These are phyloP conservation scores for Zaprionus kolodkinae DNA, from an alignment of 1,140 invertebrate species.

Conservation along the genomic window DNA sequence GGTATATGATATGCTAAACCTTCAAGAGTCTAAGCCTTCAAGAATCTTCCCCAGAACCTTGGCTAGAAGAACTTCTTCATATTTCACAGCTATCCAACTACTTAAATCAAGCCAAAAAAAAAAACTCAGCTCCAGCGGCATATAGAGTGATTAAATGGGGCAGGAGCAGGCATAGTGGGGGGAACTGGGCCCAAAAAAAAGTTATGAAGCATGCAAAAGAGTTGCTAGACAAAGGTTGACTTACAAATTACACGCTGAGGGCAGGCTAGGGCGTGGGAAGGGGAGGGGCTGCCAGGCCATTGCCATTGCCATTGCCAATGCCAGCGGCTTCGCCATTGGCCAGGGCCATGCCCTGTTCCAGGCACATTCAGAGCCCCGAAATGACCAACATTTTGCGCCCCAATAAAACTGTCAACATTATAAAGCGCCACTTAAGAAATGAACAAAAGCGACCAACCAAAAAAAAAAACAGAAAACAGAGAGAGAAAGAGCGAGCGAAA, in stretches of 20 bases:
- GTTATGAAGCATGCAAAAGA: slow-evolving; percentile 6
- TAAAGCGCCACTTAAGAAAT: slow-evolving; percentile 82
- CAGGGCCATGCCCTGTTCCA: slow-evolving; percentile 20
- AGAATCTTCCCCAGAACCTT: no score
- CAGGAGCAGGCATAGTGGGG: neutral
- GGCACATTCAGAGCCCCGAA: slow-evolving; percentile 28
- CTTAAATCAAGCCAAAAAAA: neutral
- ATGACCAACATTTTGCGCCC: slow-evolving; percentile 75
- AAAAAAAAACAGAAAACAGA: slow-evolving; percentile 32
- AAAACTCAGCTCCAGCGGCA: neutral
- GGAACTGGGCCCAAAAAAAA: neutral
- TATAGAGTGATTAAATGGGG: neutral
- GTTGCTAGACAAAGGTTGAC: slow-evolving; percentile 10
- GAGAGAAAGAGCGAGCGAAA: slow-evolving; percentile 15
- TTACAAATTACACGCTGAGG: slow-evolving; percentile 1
- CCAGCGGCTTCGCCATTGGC: slow-evolving; percentile 9
- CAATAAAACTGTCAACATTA: slow-evolving; percentile 82
- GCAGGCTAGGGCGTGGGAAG: neutral
- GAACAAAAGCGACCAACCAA: slow-evolving; percentile 65
- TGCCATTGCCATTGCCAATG: slow-evolving; percentile 11
- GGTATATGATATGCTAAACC: no score
- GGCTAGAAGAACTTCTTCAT: no score
- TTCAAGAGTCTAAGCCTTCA: no score
- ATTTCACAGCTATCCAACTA: no score
- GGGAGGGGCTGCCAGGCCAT: no score